Evolutionary conservation across 1,140 invertebrate genomes (phyloP), one percentile per base, ranked within the genome.

Genomic region (Hesperophylax magnus): DNA sequence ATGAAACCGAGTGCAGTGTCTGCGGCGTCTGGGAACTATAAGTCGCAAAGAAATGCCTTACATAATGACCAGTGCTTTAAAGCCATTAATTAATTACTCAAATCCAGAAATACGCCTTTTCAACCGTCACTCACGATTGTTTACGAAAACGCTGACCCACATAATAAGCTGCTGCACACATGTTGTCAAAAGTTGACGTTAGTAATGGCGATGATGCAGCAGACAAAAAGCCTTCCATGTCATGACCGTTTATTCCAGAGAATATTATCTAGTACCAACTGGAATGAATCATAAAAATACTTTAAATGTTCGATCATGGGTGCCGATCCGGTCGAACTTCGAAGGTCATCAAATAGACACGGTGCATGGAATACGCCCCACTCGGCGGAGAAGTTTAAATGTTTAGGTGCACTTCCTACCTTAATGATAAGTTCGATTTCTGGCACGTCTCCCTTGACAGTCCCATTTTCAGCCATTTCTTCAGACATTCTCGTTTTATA

Each of bases 371-470:
- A 80, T 75, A 80, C 79, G 79, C 79, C 79, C 79, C 69, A 60
- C 8, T 22, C 22, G 24, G 22, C 7, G 85, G 85, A 31, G 5
- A 18, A 15, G 24, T 75, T 27, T 27, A 24, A 75, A 54, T 58
- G 6, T 56, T 31, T 24, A 15, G 31, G 14, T 56, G n/a, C 24
- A 75, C 52, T 85, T 81, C 56, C 54, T 89, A 95, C 94, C 94
- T 95, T 95, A 84, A 95, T 95, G 84, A 95, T 95, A 82, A 95
- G 90, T 89, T 95, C 94, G 86, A 95, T 95, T 89, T 95, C 94
- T 56, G 94, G 94, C 84, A 95, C 93, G 85, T 93, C 93, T 85
- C 92, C 93, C 88, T 93, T 93, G 85, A 89, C 90, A 82, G 92
- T 92, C 84, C 92, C 92, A 87, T 93, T 93, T 84, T 90, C 89